These are phyloP conservation scores for Caenorhabditis parvicauda DNA, from an alignment of 2,888 invertebrate species.

Conservation along the genomic window DNA sequence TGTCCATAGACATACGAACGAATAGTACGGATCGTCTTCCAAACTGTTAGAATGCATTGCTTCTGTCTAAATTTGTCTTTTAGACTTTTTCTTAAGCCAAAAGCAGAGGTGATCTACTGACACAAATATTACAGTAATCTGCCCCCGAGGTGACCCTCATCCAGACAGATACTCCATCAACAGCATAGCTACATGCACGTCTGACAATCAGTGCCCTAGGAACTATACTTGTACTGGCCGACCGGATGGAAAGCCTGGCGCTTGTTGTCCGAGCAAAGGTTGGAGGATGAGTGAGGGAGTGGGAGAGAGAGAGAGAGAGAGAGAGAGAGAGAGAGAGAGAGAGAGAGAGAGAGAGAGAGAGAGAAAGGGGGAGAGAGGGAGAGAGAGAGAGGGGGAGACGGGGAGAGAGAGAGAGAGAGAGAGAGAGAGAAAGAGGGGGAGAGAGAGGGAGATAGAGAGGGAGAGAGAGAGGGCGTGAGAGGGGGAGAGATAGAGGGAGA, in stretches of 20 bases:
- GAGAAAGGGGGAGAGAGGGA: background rate
- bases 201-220: constrained; percentile 39
- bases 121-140: constrained; percentile 27
- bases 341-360: background rate
- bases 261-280: constrained; percentile 49
- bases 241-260: constrained; percentile 29
- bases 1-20: too few species aligned
- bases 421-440: too few species aligned
- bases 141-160: constrained; percentile 43
- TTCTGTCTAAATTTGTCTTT: too few species aligned
- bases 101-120: background rate
- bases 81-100: too few species aligned
- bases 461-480: too few species aligned
- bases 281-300: too few species aligned
- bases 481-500: too few species aligned
- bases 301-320: background rate
- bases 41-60: too few species aligned
- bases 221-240: constrained; percentile 43
- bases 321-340: background rate
- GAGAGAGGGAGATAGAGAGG: too few species aligned
- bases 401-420: too few species aligned
- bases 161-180: constrained; percentile 45
- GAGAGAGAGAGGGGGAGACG: too few species aligned
- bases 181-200: constrained; percentile 40
- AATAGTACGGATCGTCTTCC: too few species aligned